These are phyloP conservation scores for Pseudomyrmex sp. DNA, from an alignment of 1,140 invertebrate genomes.

Conservation along the genomic window DNA sequence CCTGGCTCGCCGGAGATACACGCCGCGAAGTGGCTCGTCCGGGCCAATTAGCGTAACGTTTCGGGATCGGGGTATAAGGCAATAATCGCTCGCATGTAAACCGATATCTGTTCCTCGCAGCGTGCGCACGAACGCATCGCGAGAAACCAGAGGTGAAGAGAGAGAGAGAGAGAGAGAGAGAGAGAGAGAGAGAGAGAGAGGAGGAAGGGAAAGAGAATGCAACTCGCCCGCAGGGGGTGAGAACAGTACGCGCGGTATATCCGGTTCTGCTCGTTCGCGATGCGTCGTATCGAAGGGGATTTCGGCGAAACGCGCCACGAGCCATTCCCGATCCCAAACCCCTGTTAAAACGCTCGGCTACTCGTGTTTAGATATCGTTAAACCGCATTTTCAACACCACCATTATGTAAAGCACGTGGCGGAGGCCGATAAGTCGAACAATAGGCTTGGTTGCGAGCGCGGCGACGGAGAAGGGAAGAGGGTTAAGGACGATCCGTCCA, in stretches of 20 bases:
- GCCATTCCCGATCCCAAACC: conserved; percentile 39
- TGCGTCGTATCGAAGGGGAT: conserved; percentile 64
- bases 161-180: neutral
- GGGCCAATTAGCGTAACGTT: conserved; percentile 77
- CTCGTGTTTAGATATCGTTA: conserved; percentile 82
- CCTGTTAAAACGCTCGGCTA: conserved; percentile 73
- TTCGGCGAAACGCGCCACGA: conserved; percentile 45
- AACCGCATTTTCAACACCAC: conserved; percentile 82
- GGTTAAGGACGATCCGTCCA: conserved; percentile 60
- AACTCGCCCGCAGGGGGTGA: conserved; percentile 11
- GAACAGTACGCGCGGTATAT: conserved; percentile 44
- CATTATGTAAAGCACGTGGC: conserved; percentile 84
- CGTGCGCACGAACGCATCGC: conserved; percentile 45
- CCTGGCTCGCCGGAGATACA: conserved; percentile 37
- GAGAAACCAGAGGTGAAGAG: conserved; percentile 3
- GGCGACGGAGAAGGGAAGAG: conserved; percentile 9
- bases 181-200: too few species aligned
- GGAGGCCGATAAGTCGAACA: conserved; percentile 82
- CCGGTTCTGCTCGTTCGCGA: conserved; percentile 63
- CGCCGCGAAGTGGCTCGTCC: conserved; percentile 48
- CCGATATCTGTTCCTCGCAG: conserved; percentile 80
- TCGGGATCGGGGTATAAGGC: conserved; percentile 71
- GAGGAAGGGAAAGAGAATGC: conserved; percentile 3
- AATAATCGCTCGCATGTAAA: conserved; percentile 81
- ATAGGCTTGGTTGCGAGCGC: conserved; percentile 68